Evolutionary conservation across 2,113 vertebrate genomes (phyloP), one percentile per base, ranked within the genome.

Genomic region (Poeciliopsis prolifica): DNA sequence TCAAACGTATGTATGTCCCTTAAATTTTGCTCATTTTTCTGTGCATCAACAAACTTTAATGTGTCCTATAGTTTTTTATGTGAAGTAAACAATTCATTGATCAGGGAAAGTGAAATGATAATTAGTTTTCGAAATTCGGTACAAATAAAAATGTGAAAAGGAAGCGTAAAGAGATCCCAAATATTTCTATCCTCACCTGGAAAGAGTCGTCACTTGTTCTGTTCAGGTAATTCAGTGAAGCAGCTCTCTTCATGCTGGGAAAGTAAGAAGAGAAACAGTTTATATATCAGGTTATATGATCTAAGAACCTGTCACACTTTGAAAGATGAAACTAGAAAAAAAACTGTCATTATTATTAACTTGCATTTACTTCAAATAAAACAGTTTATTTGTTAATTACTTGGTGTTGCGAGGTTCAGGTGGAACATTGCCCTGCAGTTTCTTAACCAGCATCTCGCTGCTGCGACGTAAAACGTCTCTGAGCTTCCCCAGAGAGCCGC

Each of bases 361-460:
- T 58, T n/a, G 24, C 22, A n/a, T 58, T 54, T 54, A 54, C 51
- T 10, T 10, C 48, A 54, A 10, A n/a, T 10, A 24, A 48, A 22
- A 58, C n/a, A 10, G 51, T 58, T 28, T 60, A 4, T 37, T 37
- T 6, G 26, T 65, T 13, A 68, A 86, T 86, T 92, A 96, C 96
- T 89, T 96, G 73, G 87, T 89, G 78, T 87, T 97, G 88, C 96
- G 96, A 22, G 95, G 95, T 35, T 97, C 93, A 61, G 95, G 93
- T 1, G 96, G 96, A 5, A 93, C 95, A 0, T 95, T 96, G 54
- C 96, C 96, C 87, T 99, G 97, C 73, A 99, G 95, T 72, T 97
- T 99, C 94, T 97, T 97, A 87, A 99, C 98, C 88, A 99, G 87
- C 91, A 98, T 89, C 87, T 99, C 98, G 3, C 98, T 99, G 95